Evolutionary conservation across 1,140 invertebrate genomes (phyloP).

Genomic region (Doryteuthis pealeii): DNA sequence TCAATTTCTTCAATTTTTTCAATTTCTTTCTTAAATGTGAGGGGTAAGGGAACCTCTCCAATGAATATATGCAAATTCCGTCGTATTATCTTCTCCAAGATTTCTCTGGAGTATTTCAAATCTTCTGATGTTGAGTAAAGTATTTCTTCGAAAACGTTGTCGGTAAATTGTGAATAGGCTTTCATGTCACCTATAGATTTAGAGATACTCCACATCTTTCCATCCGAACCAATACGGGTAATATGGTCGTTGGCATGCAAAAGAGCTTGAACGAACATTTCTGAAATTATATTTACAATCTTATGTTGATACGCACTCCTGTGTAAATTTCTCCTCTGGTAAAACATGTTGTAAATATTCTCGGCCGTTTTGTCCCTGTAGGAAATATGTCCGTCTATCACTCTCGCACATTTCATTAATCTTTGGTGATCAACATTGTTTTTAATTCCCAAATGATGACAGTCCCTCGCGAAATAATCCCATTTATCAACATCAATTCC

Average conservation of each 20-base stretch:
- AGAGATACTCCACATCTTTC: conserved; percentile 7
- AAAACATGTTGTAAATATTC: conserved; percentile 62
- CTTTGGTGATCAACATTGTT: conserved; percentile 62
- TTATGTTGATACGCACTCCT: conserved; percentile 64
- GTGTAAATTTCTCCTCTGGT: conserved; percentile 60
- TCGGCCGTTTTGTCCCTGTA: conserved; percentile 59
- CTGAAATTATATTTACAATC: conserved; percentile 58
- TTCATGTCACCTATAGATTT: conserved; percentile 44
- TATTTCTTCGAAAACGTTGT: conserved; percentile 34
- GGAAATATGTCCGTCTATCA: conserved; percentile 59
- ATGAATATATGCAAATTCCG: conserved; percentile 41
- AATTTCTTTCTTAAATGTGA: not conserved
- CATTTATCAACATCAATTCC: conserved; percentile 75
- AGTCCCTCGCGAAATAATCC: conserved; percentile 72
- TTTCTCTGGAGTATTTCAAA: conserved; percentile 25
- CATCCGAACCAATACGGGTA: conserved; percentile 16
- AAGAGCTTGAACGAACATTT: conserved; percentile 55
- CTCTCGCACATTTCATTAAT: conserved; percentile 57
- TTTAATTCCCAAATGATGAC: conserved; percentile 61
- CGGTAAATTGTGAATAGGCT: conserved; percentile 44
- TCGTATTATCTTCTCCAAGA: conserved; percentile 29
- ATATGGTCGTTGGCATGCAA: conserved; percentile 27
- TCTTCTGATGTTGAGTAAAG: conserved; percentile 27
- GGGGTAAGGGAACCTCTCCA: conserved; percentile 19
- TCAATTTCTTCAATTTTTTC: not conserved